Evolutionary conservation across 1,140 invertebrate species (phyloP).

Genomic region (Trachymyrmex cornetzi): DNA sequence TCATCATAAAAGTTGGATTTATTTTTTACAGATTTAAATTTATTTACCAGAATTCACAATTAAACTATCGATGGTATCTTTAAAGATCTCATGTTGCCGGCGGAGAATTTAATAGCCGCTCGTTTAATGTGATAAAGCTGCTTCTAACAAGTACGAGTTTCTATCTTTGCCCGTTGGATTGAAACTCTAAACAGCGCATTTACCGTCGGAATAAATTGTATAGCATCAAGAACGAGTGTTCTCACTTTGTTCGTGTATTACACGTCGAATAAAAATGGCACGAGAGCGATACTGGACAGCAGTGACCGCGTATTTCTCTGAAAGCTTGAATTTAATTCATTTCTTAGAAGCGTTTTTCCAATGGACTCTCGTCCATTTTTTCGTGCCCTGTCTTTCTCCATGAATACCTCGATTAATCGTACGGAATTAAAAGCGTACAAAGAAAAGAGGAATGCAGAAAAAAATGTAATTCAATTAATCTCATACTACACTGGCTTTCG

Average conservation of each 20-base stretch:
- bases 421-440: slow-evolving; percentile 44
- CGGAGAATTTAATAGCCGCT: not conserved
- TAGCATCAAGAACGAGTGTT: slow-evolving; percentile 30
- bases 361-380: slow-evolving; percentile 1
- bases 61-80: no score
- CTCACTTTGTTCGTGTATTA: slow-evolving; percentile 41
- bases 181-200: slow-evolving; percentile 34
- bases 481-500: slow-evolving; percentile 20
- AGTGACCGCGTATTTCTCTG: slow-evolving; percentile 12
- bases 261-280: slow-evolving; percentile 40
- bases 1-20: no score
- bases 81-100: no score
- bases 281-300: slow-evolving; percentile 6
- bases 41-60: no score
- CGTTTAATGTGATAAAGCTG: slow-evolving; percentile 13
- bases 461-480: slow-evolving; percentile 60
- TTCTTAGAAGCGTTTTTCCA: slow-evolving; percentile 26
- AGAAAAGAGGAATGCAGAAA: slow-evolving; percentile 7
- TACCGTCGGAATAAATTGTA: slow-evolving; percentile 39
- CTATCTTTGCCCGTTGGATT: not conserved
- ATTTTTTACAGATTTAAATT: no score
- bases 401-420: slow-evolving; percentile 54
- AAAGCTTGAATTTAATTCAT: slow-evolving; percentile 56
- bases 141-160: slow-evolving; percentile 19
- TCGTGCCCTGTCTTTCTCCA: slow-evolving; percentile 6